A percentile compares a stretch with the other conserved stretches of the same genome.
These are phyloP conservation scores for Diaperis boleti DNA, from an alignment of 2,888 invertebrate species.

Conservation along the genomic window DNA sequence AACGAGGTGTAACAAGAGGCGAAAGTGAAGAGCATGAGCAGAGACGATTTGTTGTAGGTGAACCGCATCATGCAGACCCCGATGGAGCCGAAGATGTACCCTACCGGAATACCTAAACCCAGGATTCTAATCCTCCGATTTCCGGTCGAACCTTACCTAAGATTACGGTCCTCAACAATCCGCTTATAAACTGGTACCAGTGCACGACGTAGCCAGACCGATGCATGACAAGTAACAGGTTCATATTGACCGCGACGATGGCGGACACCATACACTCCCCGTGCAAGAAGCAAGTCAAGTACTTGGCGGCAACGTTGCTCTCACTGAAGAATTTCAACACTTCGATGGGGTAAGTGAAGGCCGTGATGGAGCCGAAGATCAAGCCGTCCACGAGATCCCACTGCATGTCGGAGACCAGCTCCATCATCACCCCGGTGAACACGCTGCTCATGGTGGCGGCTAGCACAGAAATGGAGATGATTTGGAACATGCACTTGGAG, in stretches of 20 bases:
- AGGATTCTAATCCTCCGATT: not conserved
- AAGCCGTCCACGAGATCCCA: not conserved
- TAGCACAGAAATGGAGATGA: not conserved
- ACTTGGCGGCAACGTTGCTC: not conserved
- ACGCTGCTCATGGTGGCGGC: not conserved
- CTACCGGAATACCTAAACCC: not conserved
- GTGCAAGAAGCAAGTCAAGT: not conserved
- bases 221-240: not conserved
- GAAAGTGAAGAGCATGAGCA: constrained; percentile 2
- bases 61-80: not conserved
- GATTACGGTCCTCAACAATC: not conserved
- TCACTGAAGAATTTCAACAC: not conserved
- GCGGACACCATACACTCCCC: not conserved
- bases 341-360: not conserved
- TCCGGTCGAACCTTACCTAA: not conserved
- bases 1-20: not conserved
- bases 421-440: not conserved
- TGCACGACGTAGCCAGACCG: not conserved
- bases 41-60: not conserved
- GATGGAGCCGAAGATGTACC: constrained; percentile 2
- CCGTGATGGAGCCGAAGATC: not conserved
- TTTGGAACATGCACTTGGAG: not conserved
- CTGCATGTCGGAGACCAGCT: not conserved
- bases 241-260: not conserved
- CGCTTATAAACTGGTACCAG: constrained; percentile 8